A percentile compares a stretch with the other conserved stretches of the same genome.
These are phyloP conservation scores for Nasonia longicornis DNA, from an alignment of 1,140 invertebrate species.

Conservation along the genomic window DNA sequence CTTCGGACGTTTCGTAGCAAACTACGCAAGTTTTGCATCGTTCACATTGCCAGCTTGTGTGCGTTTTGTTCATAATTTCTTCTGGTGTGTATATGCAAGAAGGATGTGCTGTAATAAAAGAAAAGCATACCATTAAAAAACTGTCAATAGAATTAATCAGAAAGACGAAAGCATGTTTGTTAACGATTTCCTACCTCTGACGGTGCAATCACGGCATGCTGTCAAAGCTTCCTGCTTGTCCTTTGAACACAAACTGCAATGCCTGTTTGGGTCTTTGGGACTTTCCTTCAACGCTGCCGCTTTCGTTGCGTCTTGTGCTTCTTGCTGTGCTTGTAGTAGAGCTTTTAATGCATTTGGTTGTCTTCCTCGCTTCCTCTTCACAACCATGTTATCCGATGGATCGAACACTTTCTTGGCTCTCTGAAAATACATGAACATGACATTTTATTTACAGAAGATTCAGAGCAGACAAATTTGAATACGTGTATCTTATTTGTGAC, in stretches of 20 bases:
- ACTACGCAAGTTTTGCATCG: conserved; percentile 79
- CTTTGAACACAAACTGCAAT: conserved; percentile 67
- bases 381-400: conserved; percentile 81
- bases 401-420: conserved; percentile 82
- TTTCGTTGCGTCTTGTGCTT: conserved; percentile 56
- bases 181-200: conserved; percentile 73
- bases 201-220: conserved; percentile 83
- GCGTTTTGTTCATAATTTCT: conserved; percentile 74
- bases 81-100: conserved; percentile 76
- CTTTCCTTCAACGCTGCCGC: conserved; percentile 50
- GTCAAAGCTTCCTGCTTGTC: conserved; percentile 75
- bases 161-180: conserved; percentile 25
- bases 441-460: conserved; percentile 6
- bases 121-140: conserved; percentile 25
- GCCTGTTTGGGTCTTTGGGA: conserved; percentile 68
- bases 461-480: conserved; percentile 17
- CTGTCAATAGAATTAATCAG: conserved; percentile 29
- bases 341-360: conserved; percentile 70
- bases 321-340: conserved; percentile 53
- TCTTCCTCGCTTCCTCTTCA: conserved; percentile 75
- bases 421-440: conserved; percentile 56
- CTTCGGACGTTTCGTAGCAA: conserved; percentile 79
- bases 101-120: conserved; percentile 72
- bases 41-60: conserved; percentile 80
- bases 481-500: conserved; percentile 9